Evolutionary conservation across 1,140 invertebrate genomes (phyloP).

Genomic region (Ceratoteleas bidentatus): DNA sequence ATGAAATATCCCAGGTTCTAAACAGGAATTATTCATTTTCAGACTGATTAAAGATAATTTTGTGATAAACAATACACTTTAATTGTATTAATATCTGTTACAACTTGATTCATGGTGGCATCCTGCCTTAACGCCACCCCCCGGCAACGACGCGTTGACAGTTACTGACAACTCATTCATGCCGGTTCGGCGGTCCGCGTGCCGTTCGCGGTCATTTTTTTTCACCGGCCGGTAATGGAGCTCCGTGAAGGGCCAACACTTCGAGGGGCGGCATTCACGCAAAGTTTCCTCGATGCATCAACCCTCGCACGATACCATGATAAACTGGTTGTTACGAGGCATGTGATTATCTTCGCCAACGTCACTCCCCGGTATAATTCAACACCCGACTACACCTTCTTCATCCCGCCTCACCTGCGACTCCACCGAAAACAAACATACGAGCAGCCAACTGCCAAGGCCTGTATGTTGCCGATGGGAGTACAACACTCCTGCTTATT

Average conservation of each 20-base stretch:
- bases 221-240: constrained; percentile 62
- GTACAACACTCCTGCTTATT: constrained; percentile 46
- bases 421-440: constrained; percentile 65
- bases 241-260: constrained; percentile 46
- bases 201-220: too few relatives aligned
- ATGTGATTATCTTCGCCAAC: constrained; percentile 75
- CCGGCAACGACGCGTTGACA: too few relatives aligned
- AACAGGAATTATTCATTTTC: too few relatives aligned
- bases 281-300: constrained; percentile 72
- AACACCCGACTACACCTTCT: constrained; percentile 45
- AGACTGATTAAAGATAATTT: too few relatives aligned
- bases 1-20: too few relatives aligned
- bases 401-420: constrained; percentile 20
- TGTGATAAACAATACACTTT: too few relatives aligned
- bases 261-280: constrained; percentile 66
- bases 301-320: constrained; percentile 72
- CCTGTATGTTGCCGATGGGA: constrained; percentile 48
- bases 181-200: too few relatives aligned
- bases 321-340: constrained; percentile 74
- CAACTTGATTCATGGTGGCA: too few relatives aligned
- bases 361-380: constrained; percentile 74
- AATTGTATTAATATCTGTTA: too few relatives aligned
- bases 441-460: constrained; percentile 57
- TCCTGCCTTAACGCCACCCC: too few relatives aligned
- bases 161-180: too few relatives aligned